phyloP scores from a whole-genome alignment of 2,113 vertebrate genomes.

The Carlito syrichta region DNA sequence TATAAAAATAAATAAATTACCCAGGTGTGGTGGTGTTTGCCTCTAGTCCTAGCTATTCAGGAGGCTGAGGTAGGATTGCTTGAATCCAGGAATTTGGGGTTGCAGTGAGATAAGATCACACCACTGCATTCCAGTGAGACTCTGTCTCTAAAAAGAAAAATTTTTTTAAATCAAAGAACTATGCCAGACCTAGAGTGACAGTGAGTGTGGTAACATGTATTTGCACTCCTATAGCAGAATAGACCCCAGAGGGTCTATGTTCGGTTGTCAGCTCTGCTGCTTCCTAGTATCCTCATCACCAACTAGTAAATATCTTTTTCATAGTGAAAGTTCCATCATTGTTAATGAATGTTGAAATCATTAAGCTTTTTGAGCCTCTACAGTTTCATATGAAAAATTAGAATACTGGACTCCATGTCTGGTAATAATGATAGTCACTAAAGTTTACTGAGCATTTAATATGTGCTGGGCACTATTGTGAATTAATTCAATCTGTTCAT shows the following conservation, averaged over 20 bases:
- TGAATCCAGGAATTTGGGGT: no score
- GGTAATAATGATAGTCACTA: background rate
- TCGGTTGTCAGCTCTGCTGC: background rate
- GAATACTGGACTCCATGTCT: background rate
- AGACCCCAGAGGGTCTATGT: background rate
- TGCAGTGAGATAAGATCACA: no score
- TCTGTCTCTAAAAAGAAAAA: no score
- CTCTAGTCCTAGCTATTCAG: no score
- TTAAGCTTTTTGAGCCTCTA: background rate
- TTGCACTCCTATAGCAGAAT: rapidly evolving
- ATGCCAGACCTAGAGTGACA: background rate
- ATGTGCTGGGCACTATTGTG: background rate
- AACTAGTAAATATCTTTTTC: background rate
- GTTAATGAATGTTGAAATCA: background rate
- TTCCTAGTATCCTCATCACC: background rate
- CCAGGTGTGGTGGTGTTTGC: no score
- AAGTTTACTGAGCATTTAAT: background rate
- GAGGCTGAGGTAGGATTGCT: no score
- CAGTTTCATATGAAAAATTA: background rate
- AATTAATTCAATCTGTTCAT: background rate
- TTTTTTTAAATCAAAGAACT: background rate
- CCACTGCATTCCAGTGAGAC: no score
- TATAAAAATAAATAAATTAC: no score
- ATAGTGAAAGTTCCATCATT: background rate
- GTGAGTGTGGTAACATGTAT: background rate